Evolutionary conservation across 2,888 invertebrate species (phyloP).

Genomic region (Pyrgus malvae): DNA sequence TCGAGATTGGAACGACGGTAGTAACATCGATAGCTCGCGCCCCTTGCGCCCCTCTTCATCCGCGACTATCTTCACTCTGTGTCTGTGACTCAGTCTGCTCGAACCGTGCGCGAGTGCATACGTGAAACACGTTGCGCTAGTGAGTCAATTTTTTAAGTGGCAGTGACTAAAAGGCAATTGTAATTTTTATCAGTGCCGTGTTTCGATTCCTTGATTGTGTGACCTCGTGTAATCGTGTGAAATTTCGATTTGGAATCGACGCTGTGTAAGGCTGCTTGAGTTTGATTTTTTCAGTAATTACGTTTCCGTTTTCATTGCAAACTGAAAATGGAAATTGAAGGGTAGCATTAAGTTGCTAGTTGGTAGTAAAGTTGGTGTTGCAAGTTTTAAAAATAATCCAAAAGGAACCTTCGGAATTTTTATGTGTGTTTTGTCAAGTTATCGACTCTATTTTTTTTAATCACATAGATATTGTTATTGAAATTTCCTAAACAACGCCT

Average conservation of each 20-base stretch:
- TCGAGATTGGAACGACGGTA: conserved; percentile 3
- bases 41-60: conserved; percentile 17
- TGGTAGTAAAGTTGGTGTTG: background rate
- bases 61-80: background rate
- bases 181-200: conserved; percentile 23
- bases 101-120: background rate
- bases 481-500: background rate
- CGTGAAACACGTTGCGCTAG: background rate
- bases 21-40: conserved; percentile 23
- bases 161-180: conserved; percentile 12
- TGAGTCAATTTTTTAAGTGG: conserved; percentile 11
- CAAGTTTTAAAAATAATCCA: background rate
- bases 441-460: background rate
- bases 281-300: background rate
- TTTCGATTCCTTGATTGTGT: conserved; percentile 18
- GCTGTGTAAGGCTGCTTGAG: conserved; percentile 24
- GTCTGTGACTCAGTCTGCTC: conserved; percentile 23
- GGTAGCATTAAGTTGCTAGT: background rate
- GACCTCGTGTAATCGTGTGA: conserved; percentile 13
- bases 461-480: too few species aligned
- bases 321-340: background rate
- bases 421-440: background rate
- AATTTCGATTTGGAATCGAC: conserved; percentile 9
- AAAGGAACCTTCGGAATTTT: too few species aligned
- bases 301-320: background rate